Evolutionary conservation across 2,797 vertebrate genomes (phyloP).

Genomic region (Oreortyx pictus): DNA sequence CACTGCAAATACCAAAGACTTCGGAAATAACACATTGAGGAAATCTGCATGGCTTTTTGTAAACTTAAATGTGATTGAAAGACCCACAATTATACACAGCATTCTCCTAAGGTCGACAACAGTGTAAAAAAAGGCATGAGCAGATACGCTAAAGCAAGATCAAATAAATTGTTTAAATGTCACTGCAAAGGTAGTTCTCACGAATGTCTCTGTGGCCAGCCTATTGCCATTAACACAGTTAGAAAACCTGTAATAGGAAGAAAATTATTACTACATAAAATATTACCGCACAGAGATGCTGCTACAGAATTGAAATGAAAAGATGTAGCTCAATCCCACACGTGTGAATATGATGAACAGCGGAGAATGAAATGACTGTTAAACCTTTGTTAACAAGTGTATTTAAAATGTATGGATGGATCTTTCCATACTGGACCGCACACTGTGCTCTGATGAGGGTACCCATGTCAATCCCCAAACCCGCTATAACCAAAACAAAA

Average conservation of each 20-base stretch:
- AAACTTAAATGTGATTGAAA: slow-evolving; percentile 68
- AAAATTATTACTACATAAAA: slow-evolving; percentile 76
- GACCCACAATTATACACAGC: slow-evolving; percentile 71
- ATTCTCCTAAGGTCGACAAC: slow-evolving; percentile 77
- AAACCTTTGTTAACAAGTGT: slow-evolving; percentile 42
- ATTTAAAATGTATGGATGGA: slow-evolving; percentile 25
- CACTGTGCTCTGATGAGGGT: slow-evolving; percentile 1
- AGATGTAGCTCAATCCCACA: slow-evolving; percentile 75
- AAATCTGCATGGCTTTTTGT: slow-evolving; percentile 58
- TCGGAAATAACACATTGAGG: slow-evolving; percentile 39
- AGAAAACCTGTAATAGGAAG: slow-evolving; percentile 76
- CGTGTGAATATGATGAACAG: slow-evolving; percentile 60
- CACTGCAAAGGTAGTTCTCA: slow-evolving; percentile 76
- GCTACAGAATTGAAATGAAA: slow-evolving; percentile 78
- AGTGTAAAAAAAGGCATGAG: slow-evolving; percentile 73
- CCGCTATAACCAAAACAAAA: slow-evolving; percentile 37
- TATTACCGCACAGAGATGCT: slow-evolving; percentile 75
- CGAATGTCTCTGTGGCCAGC: slow-evolving; percentile 65
- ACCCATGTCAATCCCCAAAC: slow-evolving; percentile 20
- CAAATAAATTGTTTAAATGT: slow-evolving; percentile 82
- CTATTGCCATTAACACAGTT: slow-evolving; percentile 77
- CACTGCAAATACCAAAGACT: background rate
- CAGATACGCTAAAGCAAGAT: slow-evolving; percentile 80
- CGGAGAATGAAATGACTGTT: slow-evolving; percentile 51
- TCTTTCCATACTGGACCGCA: slow-evolving; percentile 3